phyloP scores from a whole-genome alignment of 2,797 vertebrate species.

The Scomberomorus guttatus region DNA sequence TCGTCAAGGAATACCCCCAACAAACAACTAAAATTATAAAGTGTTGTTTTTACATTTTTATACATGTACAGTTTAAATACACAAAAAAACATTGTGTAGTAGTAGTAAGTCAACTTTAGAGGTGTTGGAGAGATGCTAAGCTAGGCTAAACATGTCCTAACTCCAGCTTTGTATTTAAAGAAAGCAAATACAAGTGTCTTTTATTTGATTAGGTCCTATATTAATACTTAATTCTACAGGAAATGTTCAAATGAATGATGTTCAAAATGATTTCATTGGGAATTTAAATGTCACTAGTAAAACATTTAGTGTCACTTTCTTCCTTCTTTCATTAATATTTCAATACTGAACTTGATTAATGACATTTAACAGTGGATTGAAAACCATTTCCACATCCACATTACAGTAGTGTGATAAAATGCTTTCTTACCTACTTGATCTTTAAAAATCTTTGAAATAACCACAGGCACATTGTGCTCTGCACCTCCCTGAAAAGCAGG shows the following conservation, averaged over 20 bases:
- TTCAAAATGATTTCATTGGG: background rate
- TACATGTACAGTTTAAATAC: too few species aligned
- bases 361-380: slow-evolving; percentile 4
- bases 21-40: background rate
- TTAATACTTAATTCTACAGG: background rate
- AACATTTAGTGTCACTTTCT: background rate
- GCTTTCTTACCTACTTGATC: slow-evolving; percentile 93
- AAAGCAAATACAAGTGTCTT: too few species aligned
- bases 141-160: too few species aligned
- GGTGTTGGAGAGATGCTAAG: too few species aligned
- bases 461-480: slow-evolving; percentile 95
- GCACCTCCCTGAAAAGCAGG: slow-evolving; percentile 91
- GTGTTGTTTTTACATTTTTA: background rate
- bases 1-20: background rate
- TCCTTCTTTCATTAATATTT: background rate
- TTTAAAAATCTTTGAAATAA: slow-evolving; percentile 97
- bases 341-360: background rate
- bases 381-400: slow-evolving; percentile 1
- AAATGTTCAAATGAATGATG: background rate
- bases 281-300: slow-evolving; percentile 3
- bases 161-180: background rate
- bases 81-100: too few species aligned
- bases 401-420: slow-evolving; percentile 26
- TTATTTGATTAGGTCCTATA: background rate
- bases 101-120: too few species aligned